Percentiles rank a stretch among this genome's conserved stretches.
phyloP scores from a whole-genome alignment of 2,888 invertebrate genomes.

The Chloromyia formosa region DNA sequence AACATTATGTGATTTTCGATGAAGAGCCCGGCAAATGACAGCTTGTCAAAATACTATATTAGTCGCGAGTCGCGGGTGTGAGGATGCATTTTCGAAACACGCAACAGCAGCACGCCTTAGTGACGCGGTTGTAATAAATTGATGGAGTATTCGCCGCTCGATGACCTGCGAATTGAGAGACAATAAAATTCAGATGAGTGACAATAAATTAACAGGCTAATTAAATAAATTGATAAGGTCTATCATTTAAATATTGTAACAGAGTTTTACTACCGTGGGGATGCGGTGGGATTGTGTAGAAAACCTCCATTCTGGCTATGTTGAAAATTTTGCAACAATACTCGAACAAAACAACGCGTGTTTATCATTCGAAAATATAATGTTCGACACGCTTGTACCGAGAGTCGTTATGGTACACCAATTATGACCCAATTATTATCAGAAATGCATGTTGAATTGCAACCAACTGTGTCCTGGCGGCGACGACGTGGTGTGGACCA shows the following conservation, averaged over 20 bases:
- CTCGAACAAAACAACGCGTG: background rate
- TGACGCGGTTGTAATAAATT: background rate
- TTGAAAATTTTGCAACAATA: too few species aligned
- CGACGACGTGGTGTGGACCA: background rate
- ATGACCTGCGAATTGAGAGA: conserved; percentile 38
- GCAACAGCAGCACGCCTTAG: background rate
- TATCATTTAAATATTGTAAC: conserved; percentile 32
- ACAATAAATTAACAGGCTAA: conserved; percentile 34
- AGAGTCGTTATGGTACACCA: conserved; percentile 36
- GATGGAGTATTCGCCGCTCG: background rate
- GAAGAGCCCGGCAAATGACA: too few species aligned
- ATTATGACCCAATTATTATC: conserved; percentile 40
- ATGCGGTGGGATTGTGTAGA: too few species aligned
- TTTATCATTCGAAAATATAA: conserved; percentile 36
- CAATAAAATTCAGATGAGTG: conserved; percentile 29
- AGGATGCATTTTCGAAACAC: background rate
- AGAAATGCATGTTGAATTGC: conserved; percentile 14
- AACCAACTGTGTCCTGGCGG: conserved; percentile 1
- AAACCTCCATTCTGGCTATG: too few species aligned
- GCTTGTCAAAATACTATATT: too few species aligned
- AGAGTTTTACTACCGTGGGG: background rate
- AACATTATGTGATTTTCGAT: conserved; percentile 13
- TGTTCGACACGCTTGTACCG: conserved; percentile 10
- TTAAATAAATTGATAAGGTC: conserved; percentile 40
- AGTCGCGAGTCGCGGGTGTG: too few species aligned